Percentiles rank a stretch among this genome's conserved stretches.
phyloP scores from a whole-genome alignment of 2,888 invertebrate genomes.

The Tuta absoluta region DNA sequence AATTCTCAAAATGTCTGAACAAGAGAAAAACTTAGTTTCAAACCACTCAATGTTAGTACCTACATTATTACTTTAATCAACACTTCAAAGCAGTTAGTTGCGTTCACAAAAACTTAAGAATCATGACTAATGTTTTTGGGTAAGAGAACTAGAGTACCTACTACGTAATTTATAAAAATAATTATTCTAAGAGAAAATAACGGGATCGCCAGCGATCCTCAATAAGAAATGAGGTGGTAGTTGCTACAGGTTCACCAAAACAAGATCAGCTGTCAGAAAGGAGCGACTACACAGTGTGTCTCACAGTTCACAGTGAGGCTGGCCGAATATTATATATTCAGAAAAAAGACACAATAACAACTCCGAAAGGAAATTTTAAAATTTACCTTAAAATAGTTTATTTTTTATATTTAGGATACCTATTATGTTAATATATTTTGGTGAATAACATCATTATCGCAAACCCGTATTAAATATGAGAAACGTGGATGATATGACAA shows the following conservation, averaged over 20 bases:
- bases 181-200: constrained; percentile 76
- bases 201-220: constrained; percentile 78
- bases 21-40: constrained; percentile 66
- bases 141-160: constrained; percentile 60
- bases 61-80: constrained; percentile 61
- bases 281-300: constrained; percentile 62
- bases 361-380: constrained; percentile 77
- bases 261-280: constrained; percentile 66
- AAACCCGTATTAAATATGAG: constrained; percentile 82
- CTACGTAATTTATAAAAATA: constrained; percentile 65
- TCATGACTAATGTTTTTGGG: constrained; percentile 59
- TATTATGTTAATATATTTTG: constrained; percentile 78
- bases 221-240: constrained; percentile 73
- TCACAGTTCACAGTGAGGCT: constrained; percentile 53
- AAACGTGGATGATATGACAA: constrained; percentile 82
- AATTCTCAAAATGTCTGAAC: constrained; percentile 50
- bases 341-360: constrained; percentile 75
- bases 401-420: constrained; percentile 73
- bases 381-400: constrained; percentile 76
- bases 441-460: constrained; percentile 81
- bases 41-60: constrained; percentile 77
- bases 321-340: constrained; percentile 75
- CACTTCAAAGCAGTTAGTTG: constrained; percentile 75
- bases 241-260: constrained; percentile 60
- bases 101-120: constrained; percentile 64